Conservation (phyloP, 2,888 invertebrate species). For the Microdon myrmicae region DNA sequence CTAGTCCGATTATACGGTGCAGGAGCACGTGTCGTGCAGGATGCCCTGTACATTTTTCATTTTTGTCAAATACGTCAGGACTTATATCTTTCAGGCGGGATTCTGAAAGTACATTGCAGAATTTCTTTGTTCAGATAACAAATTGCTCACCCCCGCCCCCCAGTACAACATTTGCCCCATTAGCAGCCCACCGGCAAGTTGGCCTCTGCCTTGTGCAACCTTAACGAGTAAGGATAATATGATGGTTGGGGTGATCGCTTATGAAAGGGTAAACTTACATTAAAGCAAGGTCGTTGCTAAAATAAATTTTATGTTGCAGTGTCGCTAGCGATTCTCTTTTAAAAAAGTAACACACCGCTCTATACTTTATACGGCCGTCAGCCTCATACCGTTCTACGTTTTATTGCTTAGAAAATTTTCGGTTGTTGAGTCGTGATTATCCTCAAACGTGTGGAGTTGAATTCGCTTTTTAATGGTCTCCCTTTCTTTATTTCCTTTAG, state of each 20-base stretch:
- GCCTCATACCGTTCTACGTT: conserved; percentile 3
- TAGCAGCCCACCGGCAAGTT: conserved; percentile 21
- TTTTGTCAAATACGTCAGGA: conserved; percentile 12
- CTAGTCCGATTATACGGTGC: conserved; percentile 44
- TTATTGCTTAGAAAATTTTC: conserved; percentile 15
- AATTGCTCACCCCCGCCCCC: conserved; percentile 33
- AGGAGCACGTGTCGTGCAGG: conserved; percentile 47
- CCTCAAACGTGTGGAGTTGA: conserved; percentile 3
- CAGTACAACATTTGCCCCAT: conserved; percentile 5
- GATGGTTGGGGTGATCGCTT: conserved; percentile 7
- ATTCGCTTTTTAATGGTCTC: conserved; percentile 11
- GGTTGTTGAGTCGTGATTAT: conserved; percentile 19
- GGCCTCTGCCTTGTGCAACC: conserved; percentile 21
- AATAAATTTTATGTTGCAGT: conserved; percentile 23
- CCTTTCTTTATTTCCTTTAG: conserved; percentile 34
- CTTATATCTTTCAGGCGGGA: conserved; percentile 19
- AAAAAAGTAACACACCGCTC: background rate
- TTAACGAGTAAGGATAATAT: conserved; percentile 31
- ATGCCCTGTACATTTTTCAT: conserved; percentile 47
- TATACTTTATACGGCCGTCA: conserved; percentile 1
- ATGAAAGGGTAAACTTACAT: conserved; percentile 6
- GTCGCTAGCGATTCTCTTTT: conserved; percentile 28
- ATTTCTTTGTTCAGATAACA: conserved; percentile 26
- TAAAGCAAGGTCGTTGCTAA: conserved; percentile 22
- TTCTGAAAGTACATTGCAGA: conserved; percentile 1